These are phyloP conservation scores for Aphis craccivora DNA, from an alignment of 1,140 invertebrate species.

Conservation along the genomic window DNA sequence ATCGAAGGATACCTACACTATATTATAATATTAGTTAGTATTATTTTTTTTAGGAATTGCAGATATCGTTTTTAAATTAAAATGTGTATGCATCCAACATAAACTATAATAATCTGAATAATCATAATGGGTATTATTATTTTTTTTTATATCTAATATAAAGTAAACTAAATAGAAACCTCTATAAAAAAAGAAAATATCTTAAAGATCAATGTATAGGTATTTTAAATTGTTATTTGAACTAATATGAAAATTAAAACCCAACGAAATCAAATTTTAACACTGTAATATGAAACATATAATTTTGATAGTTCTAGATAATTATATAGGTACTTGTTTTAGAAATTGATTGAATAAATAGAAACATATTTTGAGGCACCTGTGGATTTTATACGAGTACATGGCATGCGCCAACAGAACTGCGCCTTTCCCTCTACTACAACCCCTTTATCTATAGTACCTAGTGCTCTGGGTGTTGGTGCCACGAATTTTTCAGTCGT, in stretches of 20 bases:
- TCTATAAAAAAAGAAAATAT: background rate
- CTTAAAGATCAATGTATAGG: background rate
- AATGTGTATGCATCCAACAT: too few relatives aligned
- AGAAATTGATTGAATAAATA: background rate
- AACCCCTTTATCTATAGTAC: background rate
- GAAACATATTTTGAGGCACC: constrained; percentile 30
- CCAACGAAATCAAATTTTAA: background rate
- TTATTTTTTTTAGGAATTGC: too few relatives aligned
- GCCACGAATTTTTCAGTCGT: constrained; percentile 40
- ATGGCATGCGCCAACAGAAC: constrained; percentile 31
- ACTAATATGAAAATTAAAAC: background rate
- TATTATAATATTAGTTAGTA: too few relatives aligned
- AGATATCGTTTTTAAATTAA: too few relatives aligned
- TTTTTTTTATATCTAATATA: too few relatives aligned
- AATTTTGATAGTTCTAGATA: background rate
- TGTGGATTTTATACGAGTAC: constrained; percentile 31
- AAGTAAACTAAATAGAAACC: background rate
- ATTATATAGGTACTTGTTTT: background rate
- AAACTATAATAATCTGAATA: background rate
- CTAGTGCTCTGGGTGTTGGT: background rate
- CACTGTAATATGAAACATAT: background rate
- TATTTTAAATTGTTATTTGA: background rate
- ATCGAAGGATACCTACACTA: too few relatives aligned
- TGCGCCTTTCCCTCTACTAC: background rate
- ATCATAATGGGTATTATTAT: too few relatives aligned